Evolutionary conservation across 2,113 vertebrate genomes (phyloP), one percentile per base, ranked within the genome.

Genomic region (Pomatorhinus ruficollis): DNA sequence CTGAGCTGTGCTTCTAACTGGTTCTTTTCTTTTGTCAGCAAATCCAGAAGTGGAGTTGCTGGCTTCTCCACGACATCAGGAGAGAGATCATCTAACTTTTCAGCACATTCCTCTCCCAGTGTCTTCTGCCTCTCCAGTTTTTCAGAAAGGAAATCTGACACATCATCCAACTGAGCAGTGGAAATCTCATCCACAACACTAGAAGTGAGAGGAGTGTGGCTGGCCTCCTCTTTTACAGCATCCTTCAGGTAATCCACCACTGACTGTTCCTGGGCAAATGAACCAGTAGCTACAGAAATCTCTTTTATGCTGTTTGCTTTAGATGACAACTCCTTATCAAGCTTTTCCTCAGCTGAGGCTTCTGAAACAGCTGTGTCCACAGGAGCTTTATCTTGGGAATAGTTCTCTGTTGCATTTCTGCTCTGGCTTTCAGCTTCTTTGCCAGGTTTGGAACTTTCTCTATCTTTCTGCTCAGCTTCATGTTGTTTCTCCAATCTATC

Each of bases 1-100:
- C 92, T 97, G 63, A 98, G 93, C n/a, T 98, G 97, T 35, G 97
- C 96, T 95, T 98, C 98, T 42, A 97, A 31, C 8, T 98, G 98
- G 25, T 93, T 97, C 90, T 97, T 98, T 92, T 99, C 98, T 93
- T 97, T 98, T 42, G 96, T 87, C 77, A 99, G 89, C 50, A 98
- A 97, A 93, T 99, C 98, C 83, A 98, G 90, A 77, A 98, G 97
- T 15, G 98, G 97, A 42, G 98, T 98, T 61, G 96, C 94, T 93
- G 97, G 81, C 33, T 98, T 98, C 81, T 97, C 97, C 72, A 93
- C 66, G 10, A 90, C 9, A 22, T 64, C 83, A 9, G 97, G 60
- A 96, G 70, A 83, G 17, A 97, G 57, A 61, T 92, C 95, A 69
- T 97, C 96, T 83, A 97, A 85, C 45, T 96, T 93, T 82, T 98